Conservation (phyloP, 1,140 invertebrate genomes). For the Dufourea novaeangliae region DNA sequence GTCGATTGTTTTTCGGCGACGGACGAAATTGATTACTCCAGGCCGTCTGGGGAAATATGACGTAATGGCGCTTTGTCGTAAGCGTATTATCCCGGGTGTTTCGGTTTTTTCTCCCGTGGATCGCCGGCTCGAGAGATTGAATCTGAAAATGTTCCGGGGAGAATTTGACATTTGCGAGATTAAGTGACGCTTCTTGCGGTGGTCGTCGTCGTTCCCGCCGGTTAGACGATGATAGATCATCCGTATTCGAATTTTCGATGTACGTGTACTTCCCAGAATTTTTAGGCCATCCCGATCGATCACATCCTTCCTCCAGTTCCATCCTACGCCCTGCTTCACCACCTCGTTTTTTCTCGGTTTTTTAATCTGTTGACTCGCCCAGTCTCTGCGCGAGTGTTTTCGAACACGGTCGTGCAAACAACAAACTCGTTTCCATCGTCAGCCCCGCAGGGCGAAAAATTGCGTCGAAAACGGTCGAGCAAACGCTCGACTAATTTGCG, state of each 20-base stretch:
- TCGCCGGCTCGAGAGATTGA: constrained; percentile 37
- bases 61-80: constrained; percentile 49
- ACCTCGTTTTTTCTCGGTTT: not conserved
- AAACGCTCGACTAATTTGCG: constrained; percentile 29
- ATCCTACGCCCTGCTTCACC: not conserved
- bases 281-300: constrained; percentile 19
- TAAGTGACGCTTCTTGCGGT: constrained; percentile 37
- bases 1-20: constrained; percentile 49
- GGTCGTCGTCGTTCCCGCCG: constrained; percentile 9
- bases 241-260: constrained; percentile 22
- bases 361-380: not conserved
- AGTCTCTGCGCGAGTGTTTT: constrained; percentile 22
- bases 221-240: constrained; percentile 40
- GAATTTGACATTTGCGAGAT: constrained; percentile 51
- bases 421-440: constrained; percentile 28
- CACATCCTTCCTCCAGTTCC: not conserved
- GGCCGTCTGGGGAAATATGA: constrained; percentile 49
- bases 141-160: constrained; percentile 43
- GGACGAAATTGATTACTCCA: constrained; percentile 42
- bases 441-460: not conserved
- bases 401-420: constrained; percentile 21
- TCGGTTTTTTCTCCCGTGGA: too few relatives aligned
- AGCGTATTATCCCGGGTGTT: constrained; percentile 33
- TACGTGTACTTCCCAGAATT: not conserved
- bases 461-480: not conserved